phyloP scores from a whole-genome alignment of 2,797 vertebrate species.

The Botia kubotai region DNA sequence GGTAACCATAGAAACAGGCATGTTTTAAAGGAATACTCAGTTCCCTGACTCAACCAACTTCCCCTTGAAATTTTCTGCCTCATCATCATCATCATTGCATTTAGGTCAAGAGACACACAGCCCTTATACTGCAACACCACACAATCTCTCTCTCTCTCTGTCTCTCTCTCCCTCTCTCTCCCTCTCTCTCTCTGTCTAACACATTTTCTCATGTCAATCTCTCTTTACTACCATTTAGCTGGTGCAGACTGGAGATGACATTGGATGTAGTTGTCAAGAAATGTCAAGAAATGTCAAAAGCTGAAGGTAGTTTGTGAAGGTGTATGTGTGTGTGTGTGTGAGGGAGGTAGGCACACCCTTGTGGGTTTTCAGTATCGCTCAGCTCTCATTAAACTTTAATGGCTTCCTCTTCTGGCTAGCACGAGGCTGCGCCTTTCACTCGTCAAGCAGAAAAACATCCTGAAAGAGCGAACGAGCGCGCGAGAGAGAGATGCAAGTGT shows the following conservation, averaged over 20 bases:
- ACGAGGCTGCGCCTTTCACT: constrained; percentile 72
- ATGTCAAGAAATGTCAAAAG: constrained; percentile 49
- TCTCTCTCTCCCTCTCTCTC: too few relatives aligned
- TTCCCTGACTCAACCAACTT: neutral
- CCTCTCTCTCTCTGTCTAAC: neutral
- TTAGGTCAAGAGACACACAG: constrained; percentile 13
- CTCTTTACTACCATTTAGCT: constrained; percentile 13
- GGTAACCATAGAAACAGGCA: neutral
- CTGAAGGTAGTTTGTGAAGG: constrained; percentile 59
- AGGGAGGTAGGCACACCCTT: constrained; percentile 79
- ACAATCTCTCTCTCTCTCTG: neutral
- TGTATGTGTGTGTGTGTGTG: constrained; percentile 55
- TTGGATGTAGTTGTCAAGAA: constrained; percentile 16
- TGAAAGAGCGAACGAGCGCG: constrained; percentile 64
- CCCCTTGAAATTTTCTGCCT: neutral
- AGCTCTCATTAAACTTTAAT: constrained; percentile 90
- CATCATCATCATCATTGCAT: constrained; percentile 24
- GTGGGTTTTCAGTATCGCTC: constrained; percentile 85
- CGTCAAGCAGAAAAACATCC: constrained; percentile 66
- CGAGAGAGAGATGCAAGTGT: constrained; percentile 40
- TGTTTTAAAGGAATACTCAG: neutral
- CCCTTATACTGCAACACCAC: neutral
- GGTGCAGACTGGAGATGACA: constrained; percentile 16
- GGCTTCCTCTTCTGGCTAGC: constrained; percentile 82
- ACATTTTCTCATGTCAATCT: neutral